Evolutionary conservation across 2,888 invertebrate genomes (phyloP), one percentile per base, ranked within the genome.

Genomic region (Epinotia ramella): DNA sequence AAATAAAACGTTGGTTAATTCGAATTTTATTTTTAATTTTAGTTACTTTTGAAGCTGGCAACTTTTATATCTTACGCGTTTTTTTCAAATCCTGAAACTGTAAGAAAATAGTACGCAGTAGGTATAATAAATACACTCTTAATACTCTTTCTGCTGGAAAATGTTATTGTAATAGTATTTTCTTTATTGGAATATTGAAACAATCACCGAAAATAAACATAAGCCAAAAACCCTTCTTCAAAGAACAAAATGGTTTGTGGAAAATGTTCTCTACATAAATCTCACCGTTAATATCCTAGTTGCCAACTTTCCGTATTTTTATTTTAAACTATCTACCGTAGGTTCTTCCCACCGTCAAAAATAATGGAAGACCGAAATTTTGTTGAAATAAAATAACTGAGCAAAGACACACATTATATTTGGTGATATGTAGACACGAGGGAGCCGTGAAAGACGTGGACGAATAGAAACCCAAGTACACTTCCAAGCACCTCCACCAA

Each of bases 1-100:
- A 88, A 88, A 85, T 86, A 85, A 89, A 87, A 88, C 81, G 80
- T 84, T 86, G 78, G 79, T 83, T 81, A 79, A 57, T n/a, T 56
- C 68, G 40, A 68, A n/a, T 78, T 78, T 82, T 78, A 77, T 72
- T 77, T 84, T 79, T 79, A 77, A 82, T 72, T 82, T 83, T 60
- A 49, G 81, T 72, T 68, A 60, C 28, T 44, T 73, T 20, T 24
- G 53, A 40, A 11, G 20, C 65, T 75, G 59, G 70, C 75, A 60
- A 75, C 65, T 60, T 60, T 44, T 44, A 60, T 44, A 20, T 16
- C 11, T 49, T 3, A 3, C 12, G 7, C 20, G 11, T 57, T 57
- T 12, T 3, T 4, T n/a, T 12, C 11, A 57, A 18, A 20, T 2
- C 5, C 53, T 13, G 1, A 4, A 53, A 16, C 16, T 3, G 13